Conservation (phyloP, 2,888 invertebrate genomes). For the Pseudococcus longispinus region DNA sequence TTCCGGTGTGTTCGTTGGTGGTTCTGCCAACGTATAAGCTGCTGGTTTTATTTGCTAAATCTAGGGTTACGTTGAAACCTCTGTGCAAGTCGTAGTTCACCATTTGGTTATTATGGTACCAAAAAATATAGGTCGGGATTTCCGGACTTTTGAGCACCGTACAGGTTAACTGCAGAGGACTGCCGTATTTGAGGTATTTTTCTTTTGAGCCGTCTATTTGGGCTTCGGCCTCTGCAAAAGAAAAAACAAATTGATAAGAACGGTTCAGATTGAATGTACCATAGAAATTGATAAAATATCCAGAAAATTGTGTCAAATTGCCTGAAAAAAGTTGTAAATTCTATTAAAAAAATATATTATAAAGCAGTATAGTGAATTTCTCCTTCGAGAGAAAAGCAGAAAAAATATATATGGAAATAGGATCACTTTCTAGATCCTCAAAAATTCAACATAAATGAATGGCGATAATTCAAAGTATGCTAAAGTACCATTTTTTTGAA, state of each 20-base stretch:
- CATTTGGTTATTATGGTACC: constrained; percentile 82
- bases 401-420: too few relatives aligned
- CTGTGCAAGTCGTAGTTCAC: constrained; percentile 88
- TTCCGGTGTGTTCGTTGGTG: constrained; percentile 78
- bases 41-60: constrained; percentile 74
- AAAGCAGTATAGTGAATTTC: too few relatives aligned
- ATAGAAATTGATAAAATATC: too few relatives aligned
- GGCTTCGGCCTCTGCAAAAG: constrained; percentile 78
- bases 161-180: constrained; percentile 81
- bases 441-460: too few relatives aligned
- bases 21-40: constrained; percentile 69
- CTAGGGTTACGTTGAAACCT: constrained; percentile 86
- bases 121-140: constrained; percentile 82
- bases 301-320: too few relatives aligned
- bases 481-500: too few relatives aligned
- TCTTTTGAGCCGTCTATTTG: constrained; percentile 86
- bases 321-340: too few relatives aligned
- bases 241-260: background rate
- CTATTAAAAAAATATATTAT: too few relatives aligned
- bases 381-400: too few relatives aligned
- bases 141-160: constrained; percentile 84
- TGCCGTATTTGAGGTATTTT: constrained; percentile 86
- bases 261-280: too few relatives aligned
- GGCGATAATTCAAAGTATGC: too few relatives aligned
- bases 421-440: too few relatives aligned